Evolutionary conservation across 2,113 vertebrate genomes (phyloP).

Genomic region (Istiophorus platypterus): DNA sequence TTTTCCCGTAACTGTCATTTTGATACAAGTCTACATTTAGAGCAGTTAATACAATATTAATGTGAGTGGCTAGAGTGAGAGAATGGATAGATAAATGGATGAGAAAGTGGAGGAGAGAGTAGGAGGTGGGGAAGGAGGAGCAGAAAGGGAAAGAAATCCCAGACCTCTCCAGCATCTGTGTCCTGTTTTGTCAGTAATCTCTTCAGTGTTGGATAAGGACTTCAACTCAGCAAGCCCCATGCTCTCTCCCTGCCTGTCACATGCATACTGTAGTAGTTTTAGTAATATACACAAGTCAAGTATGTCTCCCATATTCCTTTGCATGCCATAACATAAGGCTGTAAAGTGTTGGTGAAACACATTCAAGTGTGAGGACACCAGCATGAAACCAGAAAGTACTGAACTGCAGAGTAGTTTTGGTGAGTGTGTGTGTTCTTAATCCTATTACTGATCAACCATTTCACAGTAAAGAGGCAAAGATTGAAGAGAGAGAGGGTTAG

Average conservation of each 20-base stretch:
- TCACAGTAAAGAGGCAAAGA: conserved; percentile 42
- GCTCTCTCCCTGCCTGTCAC: conserved; percentile 17
- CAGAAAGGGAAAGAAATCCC: conserved; percentile 42
- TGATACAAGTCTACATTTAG: conserved; percentile 35
- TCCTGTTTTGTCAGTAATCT: conserved; percentile 79
- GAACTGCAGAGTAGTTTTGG: conserved; percentile 39
- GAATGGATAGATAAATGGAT: conserved; percentile 36
- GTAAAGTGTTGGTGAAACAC: conserved; percentile 65
- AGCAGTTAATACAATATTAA: conserved; percentile 58
- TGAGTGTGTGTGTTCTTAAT: conserved; percentile 60
- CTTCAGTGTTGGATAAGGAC: conserved; percentile 72
- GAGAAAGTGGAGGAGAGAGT: conserved; percentile 19
- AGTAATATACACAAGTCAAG: conserved; percentile 14
- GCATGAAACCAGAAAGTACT: conserved; percentile 34
- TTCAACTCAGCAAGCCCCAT: conserved; percentile 52
- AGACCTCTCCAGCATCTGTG: conserved; percentile 69
- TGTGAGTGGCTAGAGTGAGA: conserved; percentile 29
- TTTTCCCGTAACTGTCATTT: conserved; percentile 25
- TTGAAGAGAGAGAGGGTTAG: conserved; percentile 2
- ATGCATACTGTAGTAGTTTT: conserved; percentile 14
- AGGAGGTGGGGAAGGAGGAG: conserved; percentile 7
- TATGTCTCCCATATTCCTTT: not conserved
- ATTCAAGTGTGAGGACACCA: conserved; percentile 18
- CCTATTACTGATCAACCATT: conserved; percentile 64
- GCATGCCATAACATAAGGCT: conserved; percentile 9